These are phyloP conservation scores for Myrmecophaga tridactyla DNA, from an alignment of 2,113 vertebrate genomes.

Conservation along the genomic window DNA sequence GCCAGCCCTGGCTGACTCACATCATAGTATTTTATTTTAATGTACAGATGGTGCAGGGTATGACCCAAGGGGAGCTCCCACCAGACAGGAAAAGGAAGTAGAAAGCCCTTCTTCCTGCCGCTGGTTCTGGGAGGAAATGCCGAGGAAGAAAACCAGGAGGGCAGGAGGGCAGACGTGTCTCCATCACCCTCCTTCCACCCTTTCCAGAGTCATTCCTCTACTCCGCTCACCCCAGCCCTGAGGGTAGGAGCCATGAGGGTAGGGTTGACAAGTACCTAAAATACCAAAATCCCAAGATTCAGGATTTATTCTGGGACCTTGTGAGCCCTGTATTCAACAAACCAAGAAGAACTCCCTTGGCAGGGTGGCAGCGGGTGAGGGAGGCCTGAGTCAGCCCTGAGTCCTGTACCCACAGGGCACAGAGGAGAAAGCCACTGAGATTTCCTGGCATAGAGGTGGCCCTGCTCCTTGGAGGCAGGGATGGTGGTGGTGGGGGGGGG, in stretches of 20 bases:
- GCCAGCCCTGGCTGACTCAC: not conserved
- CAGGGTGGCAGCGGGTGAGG: not conserved
- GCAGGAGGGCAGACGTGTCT: too few species aligned
- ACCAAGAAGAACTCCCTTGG: not conserved
- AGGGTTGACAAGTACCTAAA: not conserved
- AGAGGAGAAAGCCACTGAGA: not conserved
- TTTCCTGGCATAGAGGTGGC: rapidly evolving
- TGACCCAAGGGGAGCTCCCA: not conserved
- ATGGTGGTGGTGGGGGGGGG: too few species aligned
- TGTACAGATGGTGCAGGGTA: not conserved
- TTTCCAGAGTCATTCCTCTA: not conserved
- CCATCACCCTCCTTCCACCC: not conserved
- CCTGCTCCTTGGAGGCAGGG: not conserved
- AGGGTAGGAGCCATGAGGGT: rapidly evolving
- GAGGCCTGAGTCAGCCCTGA: not conserved
- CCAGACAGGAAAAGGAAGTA: not conserved
- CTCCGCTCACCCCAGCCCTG: not conserved
- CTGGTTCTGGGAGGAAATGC: not conserved
- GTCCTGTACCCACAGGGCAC: not conserved
- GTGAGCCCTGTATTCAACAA: not conserved
- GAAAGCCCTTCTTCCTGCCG: not conserved
- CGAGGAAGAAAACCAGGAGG: not conserved
- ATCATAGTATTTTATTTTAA: slow-evolving; percentile 16
- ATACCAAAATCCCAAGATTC: too few species aligned
- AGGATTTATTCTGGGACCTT: too few species aligned